Percentiles rank a stretch among this genome's conserved stretches.
Conservation (phyloP, 2,888 invertebrate genomes). For the Escarpia spicata region DNA sequence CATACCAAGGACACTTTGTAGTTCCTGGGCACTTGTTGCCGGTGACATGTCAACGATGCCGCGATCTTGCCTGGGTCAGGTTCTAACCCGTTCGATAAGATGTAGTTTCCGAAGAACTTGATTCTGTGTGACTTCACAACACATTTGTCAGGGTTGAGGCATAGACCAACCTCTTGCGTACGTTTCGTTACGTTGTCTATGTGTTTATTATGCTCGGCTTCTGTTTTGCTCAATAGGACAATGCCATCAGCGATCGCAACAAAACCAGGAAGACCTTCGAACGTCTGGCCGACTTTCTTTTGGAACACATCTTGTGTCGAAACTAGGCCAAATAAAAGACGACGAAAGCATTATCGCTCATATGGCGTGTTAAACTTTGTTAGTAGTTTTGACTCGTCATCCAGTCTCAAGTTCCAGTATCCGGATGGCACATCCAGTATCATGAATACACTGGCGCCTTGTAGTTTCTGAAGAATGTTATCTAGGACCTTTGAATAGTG, state of each 20-base stretch:
- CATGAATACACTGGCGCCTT: background rate
- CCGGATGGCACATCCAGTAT: background rate
- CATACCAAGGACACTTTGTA: too few species aligned
- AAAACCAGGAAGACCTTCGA: constrained; percentile 10
- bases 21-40: too few species aligned
- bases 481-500: too few species aligned
- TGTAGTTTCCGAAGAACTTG: constrained; percentile 10
- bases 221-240: background rate
- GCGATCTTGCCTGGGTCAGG: too few species aligned
- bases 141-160: constrained; percentile 8
- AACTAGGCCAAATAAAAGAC: constrained; percentile 14
- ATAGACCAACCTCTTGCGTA: background rate
- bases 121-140: background rate
- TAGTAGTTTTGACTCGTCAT: background rate
- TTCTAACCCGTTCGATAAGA: too few species aligned
- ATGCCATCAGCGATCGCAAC: constrained; percentile 18
- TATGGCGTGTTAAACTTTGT: constrained; percentile 18
- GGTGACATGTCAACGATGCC: too few species aligned
- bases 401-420: constrained; percentile 21
- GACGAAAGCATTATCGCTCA: background rate
- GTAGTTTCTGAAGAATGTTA: constrained; percentile 13
- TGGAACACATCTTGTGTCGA: constrained; percentile 5
- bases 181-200: background rate
- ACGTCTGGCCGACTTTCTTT: background rate
- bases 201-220: background rate